Base-by-base conservation (phyloP, 2,888 invertebrate genomes). In the Spisula subtruncata region DNA sequence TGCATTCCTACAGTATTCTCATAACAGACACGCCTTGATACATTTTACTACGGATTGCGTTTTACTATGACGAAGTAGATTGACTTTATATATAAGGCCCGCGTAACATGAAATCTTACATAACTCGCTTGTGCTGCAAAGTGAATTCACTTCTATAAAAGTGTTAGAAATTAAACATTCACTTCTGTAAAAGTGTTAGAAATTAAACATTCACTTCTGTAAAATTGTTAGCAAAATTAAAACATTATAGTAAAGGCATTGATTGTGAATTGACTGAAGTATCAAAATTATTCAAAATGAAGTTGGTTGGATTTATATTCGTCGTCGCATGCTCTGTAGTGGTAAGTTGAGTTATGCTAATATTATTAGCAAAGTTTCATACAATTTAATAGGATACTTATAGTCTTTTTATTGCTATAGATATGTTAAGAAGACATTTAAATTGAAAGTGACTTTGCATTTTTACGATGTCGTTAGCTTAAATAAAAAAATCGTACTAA, bases 71-170 rank as follows among this genome's bases (percentile, higher is more conserved):
- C 71, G 29, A 29, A 29, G 71, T 71, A 29, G 25, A 29, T 4
- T 71, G 71, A 71, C 71, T 71, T 29, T 71, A 71, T 71, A 71
- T 71, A 71, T 56, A 71, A 32, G 25, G 32, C 71, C 12, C 71
- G n/a, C 71, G 32, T 25, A 32, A 29, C 71, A 5, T 29, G 32
- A 41, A 25, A 71, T 71, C 71, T 71, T 71, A 71, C 71, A 71
- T 71, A 71, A 71, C 8, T 71, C 16, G 32, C 71, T 71, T 41
- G 41, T 71, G 71, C 71, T 29, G 16, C 32, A 12, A 29, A 71
- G 32, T 71, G 25, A 71, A 71, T 14, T 71, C 25, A 71, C 71
- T 25, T 14, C 29, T 29, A 29, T 71, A 29, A 32, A 71, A 71
- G 32, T 12, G n/a, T 71, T 14, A 66, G n/a, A n/a, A 25, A 25